Conservation (phyloP, 2,888 invertebrate genomes). For the Actias luna region DNA sequence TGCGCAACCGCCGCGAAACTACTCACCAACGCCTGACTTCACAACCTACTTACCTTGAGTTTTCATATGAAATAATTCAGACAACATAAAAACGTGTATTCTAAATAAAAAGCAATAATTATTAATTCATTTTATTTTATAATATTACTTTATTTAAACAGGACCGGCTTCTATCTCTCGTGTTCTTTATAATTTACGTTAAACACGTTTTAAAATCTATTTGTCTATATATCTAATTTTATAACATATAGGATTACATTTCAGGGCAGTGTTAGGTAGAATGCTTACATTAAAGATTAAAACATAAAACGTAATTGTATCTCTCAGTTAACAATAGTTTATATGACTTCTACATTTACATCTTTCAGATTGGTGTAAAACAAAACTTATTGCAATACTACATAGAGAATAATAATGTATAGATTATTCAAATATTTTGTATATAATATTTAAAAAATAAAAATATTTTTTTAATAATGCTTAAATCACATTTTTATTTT, state of each 20-base stretch:
- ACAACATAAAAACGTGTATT: neutral
- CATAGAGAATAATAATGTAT: neutral
- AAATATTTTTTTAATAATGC: too few species aligned
- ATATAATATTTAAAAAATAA: too few species aligned
- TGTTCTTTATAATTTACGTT: neutral
- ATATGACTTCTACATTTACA: neutral
- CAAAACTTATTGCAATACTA: neutral
- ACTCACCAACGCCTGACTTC: constrained; percentile 71
- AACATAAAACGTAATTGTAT: neutral
- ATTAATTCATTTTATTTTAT: constrained; percentile 6
- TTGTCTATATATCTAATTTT: too few species aligned
- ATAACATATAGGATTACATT: neutral
- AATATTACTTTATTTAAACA: constrained; percentile 2
- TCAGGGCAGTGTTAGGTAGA: neutral
- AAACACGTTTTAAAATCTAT: neutral
- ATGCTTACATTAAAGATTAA: neutral
- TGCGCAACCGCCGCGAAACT: constrained; percentile 59
- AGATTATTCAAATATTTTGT: too few species aligned
- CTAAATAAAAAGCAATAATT: neutral
- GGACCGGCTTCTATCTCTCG: neutral
- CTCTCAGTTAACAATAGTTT: neutral
- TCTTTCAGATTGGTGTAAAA: neutral
- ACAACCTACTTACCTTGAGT: constrained; percentile 61
- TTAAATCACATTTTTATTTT: too few species aligned
- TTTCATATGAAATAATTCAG: neutral